A percentile compares a stretch with the other conserved stretches of the same genome.
Conservation (phyloP, 1,140 invertebrate genomes). For the Zaprionus gabonicus region DNA sequence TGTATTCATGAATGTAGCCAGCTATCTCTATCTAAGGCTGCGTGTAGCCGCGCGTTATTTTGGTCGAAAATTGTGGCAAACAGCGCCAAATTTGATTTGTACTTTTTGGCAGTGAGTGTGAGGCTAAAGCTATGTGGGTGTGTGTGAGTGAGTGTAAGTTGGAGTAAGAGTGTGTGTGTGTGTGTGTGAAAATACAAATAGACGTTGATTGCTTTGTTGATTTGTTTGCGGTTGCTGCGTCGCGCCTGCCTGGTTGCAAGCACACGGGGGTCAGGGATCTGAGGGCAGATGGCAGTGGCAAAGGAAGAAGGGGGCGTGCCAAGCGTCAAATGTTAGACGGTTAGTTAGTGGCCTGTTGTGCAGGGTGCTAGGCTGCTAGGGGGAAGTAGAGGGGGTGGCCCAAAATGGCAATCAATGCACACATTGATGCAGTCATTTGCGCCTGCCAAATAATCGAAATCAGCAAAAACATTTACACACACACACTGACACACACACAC, state of each 20-base stretch:
- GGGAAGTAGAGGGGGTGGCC: constrained; percentile 6
- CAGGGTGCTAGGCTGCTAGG: not conserved
- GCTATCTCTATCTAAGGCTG: constrained; percentile 33
- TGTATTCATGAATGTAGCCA: constrained; percentile 10
- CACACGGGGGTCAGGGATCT: not conserved
- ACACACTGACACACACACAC: constrained; percentile 1
- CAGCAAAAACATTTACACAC: constrained; percentile 55
- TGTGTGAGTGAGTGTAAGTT: not conserved
- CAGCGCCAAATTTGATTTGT: constrained; percentile 69
- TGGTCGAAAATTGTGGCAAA: constrained; percentile 72
- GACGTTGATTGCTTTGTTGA: constrained; percentile 83
- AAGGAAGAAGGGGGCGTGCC: constrained; percentile 29
- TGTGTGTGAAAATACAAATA: constrained; percentile 79
- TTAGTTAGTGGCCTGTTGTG: constrained; percentile 64
- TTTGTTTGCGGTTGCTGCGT: constrained; percentile 77
- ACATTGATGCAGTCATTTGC: constrained; percentile 70
- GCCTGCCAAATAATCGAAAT: constrained; percentile 70
- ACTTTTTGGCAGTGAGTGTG: constrained; percentile 54
- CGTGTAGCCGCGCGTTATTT: constrained; percentile 53
- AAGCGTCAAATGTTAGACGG: constrained; percentile 66
- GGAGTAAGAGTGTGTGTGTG: not conserved
- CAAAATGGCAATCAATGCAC: constrained; percentile 75
- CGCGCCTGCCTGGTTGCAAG: constrained; percentile 32
- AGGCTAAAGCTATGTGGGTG: not conserved
- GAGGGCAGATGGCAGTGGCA: not conserved